Percentiles rank a stretch among this genome's conserved stretches.
phyloP scores from a whole-genome alignment of 1,140 invertebrate genomes.

The Proctacanthus coquilletti region DNA sequence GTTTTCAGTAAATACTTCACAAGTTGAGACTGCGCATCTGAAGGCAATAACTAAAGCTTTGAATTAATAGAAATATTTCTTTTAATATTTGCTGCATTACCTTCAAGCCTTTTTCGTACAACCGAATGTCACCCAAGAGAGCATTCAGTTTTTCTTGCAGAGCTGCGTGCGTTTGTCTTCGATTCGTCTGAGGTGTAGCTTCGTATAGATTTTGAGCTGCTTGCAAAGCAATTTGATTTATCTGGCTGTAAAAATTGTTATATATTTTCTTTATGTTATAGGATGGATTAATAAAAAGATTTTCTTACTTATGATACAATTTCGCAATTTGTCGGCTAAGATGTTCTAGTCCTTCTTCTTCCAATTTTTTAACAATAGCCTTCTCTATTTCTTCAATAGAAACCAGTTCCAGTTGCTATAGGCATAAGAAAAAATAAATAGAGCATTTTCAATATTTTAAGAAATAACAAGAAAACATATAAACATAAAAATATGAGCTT shows the following conservation, averaged over 20 bases:
- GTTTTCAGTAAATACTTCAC: conserved; percentile 72
- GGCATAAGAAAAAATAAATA: no score
- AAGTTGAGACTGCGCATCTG: conserved; percentile 45
- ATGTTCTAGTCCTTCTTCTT: conserved; percentile 47
- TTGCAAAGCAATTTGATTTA: conserved; percentile 34
- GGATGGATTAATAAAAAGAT: conserved; percentile 9
- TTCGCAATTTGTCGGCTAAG: conserved; percentile 40
- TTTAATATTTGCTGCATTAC: conserved; percentile 11
- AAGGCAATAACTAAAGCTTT: conserved; percentile 27
- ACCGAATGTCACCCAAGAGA: conserved; percentile 54
- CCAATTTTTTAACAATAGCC: conserved; percentile 43
- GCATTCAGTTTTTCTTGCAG: conserved; percentile 69
- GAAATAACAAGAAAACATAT: no score
- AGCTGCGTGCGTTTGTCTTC: conserved; percentile 60
- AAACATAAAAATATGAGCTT: no score
- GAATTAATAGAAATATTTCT: not conserved
- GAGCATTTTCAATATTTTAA: no score
- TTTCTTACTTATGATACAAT: conserved; percentile 41
- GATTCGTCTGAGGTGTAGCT: conserved; percentile 48
- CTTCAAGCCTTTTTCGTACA: conserved; percentile 80
- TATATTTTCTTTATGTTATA: not conserved
- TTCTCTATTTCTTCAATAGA: conserved; percentile 49
- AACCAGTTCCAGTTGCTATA: conserved; percentile 31
- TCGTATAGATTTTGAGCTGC: conserved; percentile 54
- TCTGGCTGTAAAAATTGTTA: conserved; percentile 20